Conservation (phyloP, 2,113 vertebrate species). For the Acanthochromis polyacanthus region DNA sequence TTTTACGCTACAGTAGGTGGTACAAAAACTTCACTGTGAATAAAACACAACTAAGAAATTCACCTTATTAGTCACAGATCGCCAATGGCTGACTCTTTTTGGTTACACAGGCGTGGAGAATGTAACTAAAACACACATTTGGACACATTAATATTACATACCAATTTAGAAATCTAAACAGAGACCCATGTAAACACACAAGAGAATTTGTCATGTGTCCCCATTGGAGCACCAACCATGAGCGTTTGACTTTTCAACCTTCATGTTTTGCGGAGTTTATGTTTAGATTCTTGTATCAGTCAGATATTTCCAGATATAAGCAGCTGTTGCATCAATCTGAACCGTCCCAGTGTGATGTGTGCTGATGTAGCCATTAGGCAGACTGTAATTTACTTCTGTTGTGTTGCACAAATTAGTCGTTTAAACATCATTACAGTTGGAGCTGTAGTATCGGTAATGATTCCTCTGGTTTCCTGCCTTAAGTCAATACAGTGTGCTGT, state of each 20-base stretch:
- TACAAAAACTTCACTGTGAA: conserved; percentile 12
- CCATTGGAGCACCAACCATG: not conserved
- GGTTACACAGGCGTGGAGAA: not conserved
- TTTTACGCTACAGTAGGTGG: conserved; percentile 32
- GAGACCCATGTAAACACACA: not conserved
- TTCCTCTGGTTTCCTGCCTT: not conserved
- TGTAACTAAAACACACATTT: not conserved
- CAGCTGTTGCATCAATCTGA: not conserved
- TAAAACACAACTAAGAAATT: conserved; percentile 33
- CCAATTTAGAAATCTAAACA: not conserved
- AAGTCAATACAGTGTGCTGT: not conserved
- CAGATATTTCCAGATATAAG: conserved; percentile 17
- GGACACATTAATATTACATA: not conserved
- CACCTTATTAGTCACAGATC: conserved; percentile 21
- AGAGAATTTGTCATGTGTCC: not conserved
- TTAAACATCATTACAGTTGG: not conserved
- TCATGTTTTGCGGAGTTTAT: not conserved
- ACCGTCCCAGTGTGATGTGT: not conserved
- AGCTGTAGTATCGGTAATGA: not conserved
- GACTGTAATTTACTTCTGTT: not conserved
- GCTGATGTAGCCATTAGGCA: conserved; percentile 11
- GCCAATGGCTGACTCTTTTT: conserved; percentile 5
- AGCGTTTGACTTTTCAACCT: not conserved
- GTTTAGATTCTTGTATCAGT: conserved; percentile 1
- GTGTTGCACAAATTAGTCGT: not conserved